phyloP scores from a whole-genome alignment of 2,797 vertebrate species.

The Paguma larvata region DNA sequence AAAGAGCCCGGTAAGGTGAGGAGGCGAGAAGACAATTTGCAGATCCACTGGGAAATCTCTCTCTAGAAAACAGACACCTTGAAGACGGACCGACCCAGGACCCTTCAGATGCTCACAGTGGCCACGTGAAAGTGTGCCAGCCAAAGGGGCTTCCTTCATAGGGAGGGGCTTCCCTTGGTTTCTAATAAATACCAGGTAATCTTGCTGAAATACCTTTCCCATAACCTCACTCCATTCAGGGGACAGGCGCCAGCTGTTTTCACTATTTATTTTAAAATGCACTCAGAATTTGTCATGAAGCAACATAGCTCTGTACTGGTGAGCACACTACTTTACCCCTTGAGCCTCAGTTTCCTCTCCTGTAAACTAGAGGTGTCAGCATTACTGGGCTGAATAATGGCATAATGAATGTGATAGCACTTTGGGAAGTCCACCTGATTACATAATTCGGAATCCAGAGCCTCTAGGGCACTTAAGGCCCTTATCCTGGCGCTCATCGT shows the following conservation, averaged over 20 bases:
- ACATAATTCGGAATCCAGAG: slow-evolving; percentile 64
- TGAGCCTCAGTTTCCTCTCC: slow-evolving; percentile 76
- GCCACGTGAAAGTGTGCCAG: not conserved
- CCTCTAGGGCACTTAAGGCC: slow-evolving; percentile 52
- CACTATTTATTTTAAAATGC: not conserved
- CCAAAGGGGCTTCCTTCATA: not conserved
- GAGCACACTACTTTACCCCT: not conserved
- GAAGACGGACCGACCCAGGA: not conserved
- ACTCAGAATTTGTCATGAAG: not conserved
- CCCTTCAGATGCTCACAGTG: not conserved
- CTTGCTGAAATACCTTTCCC: not conserved
- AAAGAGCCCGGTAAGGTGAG: not conserved
- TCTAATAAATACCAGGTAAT: not conserved
- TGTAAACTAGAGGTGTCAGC: slow-evolving; percentile 11
- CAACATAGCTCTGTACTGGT: not conserved
- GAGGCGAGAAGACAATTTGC: not conserved
- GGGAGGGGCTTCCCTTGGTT: not conserved
- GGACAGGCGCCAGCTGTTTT: not conserved
- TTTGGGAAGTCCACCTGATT: slow-evolving; percentile 57
- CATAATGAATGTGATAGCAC: slow-evolving; percentile 63
- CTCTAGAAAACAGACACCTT: not conserved
- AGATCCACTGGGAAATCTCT: not conserved
- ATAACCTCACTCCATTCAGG: not conserved
- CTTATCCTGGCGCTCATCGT: slow-evolving; percentile 8
- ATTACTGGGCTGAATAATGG: slow-evolving; percentile 65